Conservation (phyloP, 2,888 invertebrate species). For the Drosophila mercatorum region DNA sequence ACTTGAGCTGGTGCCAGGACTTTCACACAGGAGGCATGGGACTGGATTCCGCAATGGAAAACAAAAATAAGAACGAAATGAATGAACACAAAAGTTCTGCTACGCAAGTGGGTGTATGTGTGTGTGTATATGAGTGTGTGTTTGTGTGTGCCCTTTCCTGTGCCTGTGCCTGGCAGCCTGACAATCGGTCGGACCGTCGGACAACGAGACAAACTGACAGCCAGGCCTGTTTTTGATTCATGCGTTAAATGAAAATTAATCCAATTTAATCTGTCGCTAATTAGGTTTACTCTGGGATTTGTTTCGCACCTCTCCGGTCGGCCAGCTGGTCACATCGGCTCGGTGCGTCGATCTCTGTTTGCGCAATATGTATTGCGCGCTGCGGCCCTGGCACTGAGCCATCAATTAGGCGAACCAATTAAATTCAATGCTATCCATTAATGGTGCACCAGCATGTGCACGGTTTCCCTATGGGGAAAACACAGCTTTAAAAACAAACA, state of each 20-base stretch:
- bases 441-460: conserved; percentile 1
- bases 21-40: background rate
- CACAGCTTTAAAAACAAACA: conserved; percentile 33
- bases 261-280: conserved; percentile 81
- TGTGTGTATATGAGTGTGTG: background rate
- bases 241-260: conserved; percentile 81
- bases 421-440: conserved; percentile 32
- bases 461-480: background rate
- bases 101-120: conserved; percentile 10
- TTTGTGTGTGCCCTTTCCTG: conserved; percentile 36
- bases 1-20: conserved; percentile 32
- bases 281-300: conserved; percentile 81
- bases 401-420: conserved; percentile 57
- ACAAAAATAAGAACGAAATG: conserved; percentile 33
- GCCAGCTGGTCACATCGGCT: conserved; percentile 34
- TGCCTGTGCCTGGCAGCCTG: conserved; percentile 55
- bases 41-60: conserved; percentile 12
- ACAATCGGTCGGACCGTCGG: conserved; percentile 38
- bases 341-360: conserved; percentile 39
- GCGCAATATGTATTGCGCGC: conserved; percentile 24
- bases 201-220: background rate
- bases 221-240: conserved; percentile 74
- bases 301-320: conserved; percentile 70
- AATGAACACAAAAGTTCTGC: conserved; percentile 30
- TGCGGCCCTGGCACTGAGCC: conserved; percentile 15